Percentiles rank a stretch among this genome's conserved stretches.
Evolutionary conservation across 2,797 vertebrate species (phyloP).

Genomic region (Philypnodon macrostomus): DNA sequence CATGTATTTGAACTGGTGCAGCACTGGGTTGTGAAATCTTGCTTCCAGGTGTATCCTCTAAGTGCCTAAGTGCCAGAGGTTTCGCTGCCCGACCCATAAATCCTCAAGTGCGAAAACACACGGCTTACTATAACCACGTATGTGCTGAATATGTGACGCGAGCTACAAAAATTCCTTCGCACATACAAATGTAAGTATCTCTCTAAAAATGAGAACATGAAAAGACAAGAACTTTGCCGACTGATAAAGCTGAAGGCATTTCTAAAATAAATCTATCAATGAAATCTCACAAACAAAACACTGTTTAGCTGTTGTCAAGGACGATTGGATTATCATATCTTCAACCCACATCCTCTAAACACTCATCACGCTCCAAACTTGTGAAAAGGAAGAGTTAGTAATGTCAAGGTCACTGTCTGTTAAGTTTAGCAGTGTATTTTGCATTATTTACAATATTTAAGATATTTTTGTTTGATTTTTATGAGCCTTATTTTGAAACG

Average conservation of each 20-base stretch:
- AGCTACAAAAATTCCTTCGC: slow-evolving; percentile 8
- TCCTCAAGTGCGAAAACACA: slow-evolving; percentile 11
- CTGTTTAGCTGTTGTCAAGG: slow-evolving; percentile 45
- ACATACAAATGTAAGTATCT: not conserved
- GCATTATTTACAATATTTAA: not conserved
- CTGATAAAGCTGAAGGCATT: too few relatives aligned
- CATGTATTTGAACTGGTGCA: not conserved
- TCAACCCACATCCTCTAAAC: slow-evolving; percentile 46
- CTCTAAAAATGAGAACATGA: not conserved
- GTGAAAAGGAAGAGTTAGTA: slow-evolving; percentile 19
- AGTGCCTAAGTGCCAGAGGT: slow-evolving; percentile 13
- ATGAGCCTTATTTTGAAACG: not conserved
- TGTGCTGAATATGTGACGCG: slow-evolving; percentile 4
- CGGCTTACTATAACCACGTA: slow-evolving; percentile 1
- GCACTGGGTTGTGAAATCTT: not conserved
- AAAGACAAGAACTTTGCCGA: not conserved
- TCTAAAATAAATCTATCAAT: not conserved
- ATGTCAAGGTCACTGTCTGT: slow-evolving; percentile 10
- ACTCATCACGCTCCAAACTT: slow-evolving; percentile 8
- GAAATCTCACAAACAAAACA: slow-evolving; percentile 3
- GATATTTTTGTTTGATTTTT: not conserved
- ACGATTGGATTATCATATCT: slow-evolving; percentile 23
- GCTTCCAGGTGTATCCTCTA: slow-evolving; percentile 16
- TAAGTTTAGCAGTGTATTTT: not conserved
- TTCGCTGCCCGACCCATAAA: slow-evolving; percentile 23